Evolutionary conservation across 2,888 invertebrate species (phyloP).

Genomic region (Vanessa cardui): DNA sequence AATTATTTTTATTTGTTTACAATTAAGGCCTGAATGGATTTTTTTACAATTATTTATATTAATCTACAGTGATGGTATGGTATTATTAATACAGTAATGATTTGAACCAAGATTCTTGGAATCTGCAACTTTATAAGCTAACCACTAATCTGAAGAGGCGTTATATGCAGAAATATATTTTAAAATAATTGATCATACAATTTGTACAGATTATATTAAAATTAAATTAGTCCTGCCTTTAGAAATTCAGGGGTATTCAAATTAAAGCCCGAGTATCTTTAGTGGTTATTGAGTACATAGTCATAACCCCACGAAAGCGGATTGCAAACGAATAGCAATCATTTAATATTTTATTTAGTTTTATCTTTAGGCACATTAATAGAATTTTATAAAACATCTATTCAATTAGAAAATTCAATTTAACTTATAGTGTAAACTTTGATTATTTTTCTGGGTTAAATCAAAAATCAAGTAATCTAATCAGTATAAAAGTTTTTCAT

Average conservation of each 20-base stretch:
- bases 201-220: conserved; percentile 19
- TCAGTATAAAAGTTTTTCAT: too few species aligned
- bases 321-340: conserved; percentile 29
- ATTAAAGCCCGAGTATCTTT: conserved; percentile 45
- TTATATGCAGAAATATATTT: not conserved
- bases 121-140: too few species aligned
- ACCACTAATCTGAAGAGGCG: too few species aligned
- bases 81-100: too few species aligned
- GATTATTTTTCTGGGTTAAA: too few species aligned
- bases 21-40: too few species aligned
- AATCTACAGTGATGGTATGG: too few species aligned
- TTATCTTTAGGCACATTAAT: not conserved
- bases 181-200: not conserved
- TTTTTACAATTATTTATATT: too few species aligned
- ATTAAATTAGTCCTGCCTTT: conserved; percentile 41
- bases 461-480: too few species aligned
- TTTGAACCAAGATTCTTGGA: too few species aligned
- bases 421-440: not conserved
- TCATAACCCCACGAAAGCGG: conserved; percentile 50
- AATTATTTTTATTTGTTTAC: too few species aligned
- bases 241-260: conserved; percentile 40
- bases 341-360: not conserved
- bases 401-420: not conserved
- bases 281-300: conserved; percentile 59
- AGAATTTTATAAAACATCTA: not conserved